Conservation (phyloP, 2,113 vertebrate species). For the Eulemur macaco region DNA sequence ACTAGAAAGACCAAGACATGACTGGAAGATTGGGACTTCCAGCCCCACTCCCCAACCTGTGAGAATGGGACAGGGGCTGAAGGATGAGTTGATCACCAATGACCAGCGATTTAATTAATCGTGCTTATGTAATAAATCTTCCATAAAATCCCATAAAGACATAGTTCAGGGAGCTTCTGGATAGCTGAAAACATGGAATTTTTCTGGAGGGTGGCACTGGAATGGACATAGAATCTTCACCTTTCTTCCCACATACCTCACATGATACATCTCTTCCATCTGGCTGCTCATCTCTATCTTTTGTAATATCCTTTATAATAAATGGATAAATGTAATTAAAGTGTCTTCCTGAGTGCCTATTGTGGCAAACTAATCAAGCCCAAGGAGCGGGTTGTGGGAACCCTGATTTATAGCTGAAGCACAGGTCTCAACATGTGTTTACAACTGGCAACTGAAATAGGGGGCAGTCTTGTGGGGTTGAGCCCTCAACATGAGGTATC, state of each 20-base stretch:
- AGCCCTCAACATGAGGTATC: background rate
- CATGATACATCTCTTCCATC: background rate
- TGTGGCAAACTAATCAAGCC: background rate
- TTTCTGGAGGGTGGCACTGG: background rate
- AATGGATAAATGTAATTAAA: background rate
- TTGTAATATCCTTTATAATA: background rate
- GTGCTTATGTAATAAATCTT: background rate
- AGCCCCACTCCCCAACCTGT: background rate
- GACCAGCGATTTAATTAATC: background rate
- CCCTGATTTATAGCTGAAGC: background rate
- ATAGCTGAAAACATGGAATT: background rate
- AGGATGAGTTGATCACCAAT: background rate
- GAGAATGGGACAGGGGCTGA: background rate
- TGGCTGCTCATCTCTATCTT: background rate
- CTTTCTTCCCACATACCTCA: background rate
- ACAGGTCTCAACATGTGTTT: background rate
- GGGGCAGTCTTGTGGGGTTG: background rate
- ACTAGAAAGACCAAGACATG: background rate
- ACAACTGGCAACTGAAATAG: background rate
- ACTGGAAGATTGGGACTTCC: background rate
- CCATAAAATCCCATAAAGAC: background rate
- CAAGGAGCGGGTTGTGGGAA: background rate
- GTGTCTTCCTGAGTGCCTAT: background rate
- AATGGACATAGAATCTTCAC: background rate
- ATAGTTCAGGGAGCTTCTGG: background rate